Conservation (phyloP, 2,113 vertebrate genomes). For the Phalacrocorax brasilianus region DNA sequence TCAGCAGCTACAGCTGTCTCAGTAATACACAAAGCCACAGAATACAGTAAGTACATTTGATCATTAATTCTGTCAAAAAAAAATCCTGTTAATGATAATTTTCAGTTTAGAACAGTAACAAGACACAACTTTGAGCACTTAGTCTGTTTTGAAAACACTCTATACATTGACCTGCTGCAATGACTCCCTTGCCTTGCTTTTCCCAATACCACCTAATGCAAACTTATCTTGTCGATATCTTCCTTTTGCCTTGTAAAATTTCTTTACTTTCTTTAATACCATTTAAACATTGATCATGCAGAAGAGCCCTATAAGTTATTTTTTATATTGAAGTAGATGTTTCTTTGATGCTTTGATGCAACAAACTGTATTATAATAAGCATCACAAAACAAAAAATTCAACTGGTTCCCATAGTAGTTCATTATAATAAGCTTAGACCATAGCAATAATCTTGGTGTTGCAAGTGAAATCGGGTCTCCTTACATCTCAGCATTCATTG, state of each 20-base stretch:
- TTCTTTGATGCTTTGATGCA: background rate
- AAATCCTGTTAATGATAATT: background rate
- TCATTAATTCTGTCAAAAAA: background rate
- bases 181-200: background rate
- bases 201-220: background rate
- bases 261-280: background rate
- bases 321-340: background rate
- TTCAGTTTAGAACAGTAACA: background rate
- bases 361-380: background rate
- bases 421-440: background rate
- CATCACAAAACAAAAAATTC: background rate
- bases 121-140: background rate
- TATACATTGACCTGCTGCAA: background rate
- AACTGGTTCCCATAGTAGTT: background rate
- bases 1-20: background rate
- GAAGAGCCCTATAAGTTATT: background rate
- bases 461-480: background rate
- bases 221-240: background rate
- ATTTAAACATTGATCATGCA: background rate
- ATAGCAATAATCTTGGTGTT: background rate
- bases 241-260: background rate
- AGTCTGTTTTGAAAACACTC: background rate
- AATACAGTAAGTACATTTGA: background rate
- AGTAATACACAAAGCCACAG: background rate
- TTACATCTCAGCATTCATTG: background rate